Evolutionary conservation across 2,797 vertebrate genomes (phyloP).

Genomic region (Gorsachius magnificus): DNA sequence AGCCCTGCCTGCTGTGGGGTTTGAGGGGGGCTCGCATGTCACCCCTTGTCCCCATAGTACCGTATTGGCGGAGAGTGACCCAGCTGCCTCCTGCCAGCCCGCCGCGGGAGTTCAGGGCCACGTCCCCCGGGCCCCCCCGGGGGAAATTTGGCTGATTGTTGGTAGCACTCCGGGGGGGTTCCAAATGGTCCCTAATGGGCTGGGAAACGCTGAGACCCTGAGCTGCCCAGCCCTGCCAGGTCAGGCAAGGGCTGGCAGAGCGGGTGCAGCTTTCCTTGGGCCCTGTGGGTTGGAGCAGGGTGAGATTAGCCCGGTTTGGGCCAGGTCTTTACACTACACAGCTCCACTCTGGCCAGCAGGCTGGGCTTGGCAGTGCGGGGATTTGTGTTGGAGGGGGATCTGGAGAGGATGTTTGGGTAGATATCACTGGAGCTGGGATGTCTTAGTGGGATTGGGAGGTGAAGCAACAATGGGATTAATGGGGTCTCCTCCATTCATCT

Average conservation of each 20-base stretch:
- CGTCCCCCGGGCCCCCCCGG: no score
- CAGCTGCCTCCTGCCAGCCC: no score
- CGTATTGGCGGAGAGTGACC: rapidly evolving
- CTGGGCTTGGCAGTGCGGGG: rapidly evolving
- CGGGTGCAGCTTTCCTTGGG: rapidly evolving
- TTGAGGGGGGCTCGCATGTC: neutral
- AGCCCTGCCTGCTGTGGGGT: neutral
- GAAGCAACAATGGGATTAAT: neutral
- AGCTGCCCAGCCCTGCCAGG: rapidly evolving
- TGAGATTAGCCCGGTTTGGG: neutral
- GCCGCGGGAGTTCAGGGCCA: no score
- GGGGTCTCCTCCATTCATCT: neutral
- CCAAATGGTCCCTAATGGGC: neutral
- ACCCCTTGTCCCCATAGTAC: neutral
- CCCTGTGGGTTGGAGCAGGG: neutral
- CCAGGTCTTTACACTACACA: neutral
- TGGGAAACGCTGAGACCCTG: rapidly evolving
- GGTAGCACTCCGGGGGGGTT: neutral
- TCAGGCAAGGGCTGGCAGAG: neutral
- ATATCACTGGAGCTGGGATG: neutral
- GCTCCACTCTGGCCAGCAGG: rapidly evolving
- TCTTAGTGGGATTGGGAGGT: neutral
- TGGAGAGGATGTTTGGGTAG: neutral
- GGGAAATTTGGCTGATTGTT: no score
- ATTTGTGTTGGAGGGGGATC: neutral